phyloP scores from a whole-genome alignment of 1,140 invertebrate genomes.

The Drosophila azteca region DNA sequence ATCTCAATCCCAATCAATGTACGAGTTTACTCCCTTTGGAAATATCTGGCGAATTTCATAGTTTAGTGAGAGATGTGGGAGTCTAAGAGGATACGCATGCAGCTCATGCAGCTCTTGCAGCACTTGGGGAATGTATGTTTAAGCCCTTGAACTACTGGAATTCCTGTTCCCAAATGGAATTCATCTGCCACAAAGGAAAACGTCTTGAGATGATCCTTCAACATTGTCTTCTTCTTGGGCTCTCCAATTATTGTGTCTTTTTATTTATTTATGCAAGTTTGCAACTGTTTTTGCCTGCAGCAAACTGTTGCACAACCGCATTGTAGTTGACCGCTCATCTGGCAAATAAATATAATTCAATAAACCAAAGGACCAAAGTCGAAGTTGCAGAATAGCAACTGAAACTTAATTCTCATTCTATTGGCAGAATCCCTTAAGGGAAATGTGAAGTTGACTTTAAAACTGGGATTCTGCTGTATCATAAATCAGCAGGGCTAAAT shows the following conservation, averaged over 20 bases:
- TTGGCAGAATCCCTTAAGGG: constrained; percentile 3
- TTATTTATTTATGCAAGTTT: constrained; percentile 51
- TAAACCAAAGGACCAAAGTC: constrained; percentile 19
- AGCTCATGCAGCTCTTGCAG: no score
- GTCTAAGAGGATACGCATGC: no score
- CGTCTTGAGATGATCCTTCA: not conserved
- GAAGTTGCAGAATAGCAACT: not conserved
- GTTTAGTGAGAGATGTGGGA: no score
- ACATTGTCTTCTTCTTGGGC: not conserved
- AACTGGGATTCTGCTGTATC: constrained; percentile 36
- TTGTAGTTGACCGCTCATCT: constrained; percentile 41
- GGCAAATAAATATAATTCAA: constrained; percentile 57
- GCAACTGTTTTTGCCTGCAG: constrained; percentile 11
- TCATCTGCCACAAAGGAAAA: not conserved
- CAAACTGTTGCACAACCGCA: constrained; percentile 39
- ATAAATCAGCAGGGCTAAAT: constrained; percentile 41
- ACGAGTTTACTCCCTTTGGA: no score
- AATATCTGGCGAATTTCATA: no score
- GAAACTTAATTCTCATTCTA: constrained; percentile 46
- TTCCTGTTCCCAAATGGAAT: constrained; percentile 14
- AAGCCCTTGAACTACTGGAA: not conserved
- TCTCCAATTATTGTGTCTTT: constrained; percentile 28
- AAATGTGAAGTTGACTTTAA: constrained; percentile 36
- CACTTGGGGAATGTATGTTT: no score
- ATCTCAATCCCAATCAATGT: no score